phyloP scores from a whole-genome alignment of 1,140 invertebrate genomes.

The Leptinotarsa undecemlineata region DNA sequence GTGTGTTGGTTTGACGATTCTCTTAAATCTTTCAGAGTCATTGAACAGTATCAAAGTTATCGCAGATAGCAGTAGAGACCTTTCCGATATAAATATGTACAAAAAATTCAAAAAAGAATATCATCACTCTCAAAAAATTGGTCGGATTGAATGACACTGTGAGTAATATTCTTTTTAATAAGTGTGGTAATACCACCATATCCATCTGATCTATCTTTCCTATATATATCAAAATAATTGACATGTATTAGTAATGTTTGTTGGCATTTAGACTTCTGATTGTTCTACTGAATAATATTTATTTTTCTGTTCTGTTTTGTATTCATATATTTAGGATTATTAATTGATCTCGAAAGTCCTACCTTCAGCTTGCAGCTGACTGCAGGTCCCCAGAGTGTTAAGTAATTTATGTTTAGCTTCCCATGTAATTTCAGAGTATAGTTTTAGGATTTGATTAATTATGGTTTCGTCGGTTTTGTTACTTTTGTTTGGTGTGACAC shows the following conservation, averaged over 20 bases:
- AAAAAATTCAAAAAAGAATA: too few relatives aligned
- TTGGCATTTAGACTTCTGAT: constrained; percentile 7
- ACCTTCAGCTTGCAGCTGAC: too few relatives aligned
- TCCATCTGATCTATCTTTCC: constrained; percentile 12
- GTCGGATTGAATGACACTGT: neutral
- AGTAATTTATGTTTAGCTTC: neutral
- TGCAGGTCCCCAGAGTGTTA: too few relatives aligned
- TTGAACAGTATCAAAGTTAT: too few relatives aligned
- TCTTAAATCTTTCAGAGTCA: too few relatives aligned
- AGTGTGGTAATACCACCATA: constrained; percentile 25
- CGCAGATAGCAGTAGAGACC: too few relatives aligned
- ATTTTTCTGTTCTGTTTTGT: neutral
- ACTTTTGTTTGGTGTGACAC: neutral
- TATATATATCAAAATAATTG: constrained; percentile 14
- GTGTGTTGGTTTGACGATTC: too few relatives aligned
- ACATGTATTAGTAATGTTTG: constrained; percentile 21
- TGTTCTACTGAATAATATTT: constrained; percentile 26
- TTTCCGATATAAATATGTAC: too few relatives aligned
- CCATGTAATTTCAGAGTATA: neutral
- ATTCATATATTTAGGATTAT: neutral
- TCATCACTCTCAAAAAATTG: too few relatives aligned
- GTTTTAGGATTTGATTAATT: neutral
- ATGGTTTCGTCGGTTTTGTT: neutral
- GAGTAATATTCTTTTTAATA: constrained; percentile 11
- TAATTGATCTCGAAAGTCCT: neutral